Conservation (phyloP, 2,113 vertebrate species). For the Corythaeola cristata region DNA sequence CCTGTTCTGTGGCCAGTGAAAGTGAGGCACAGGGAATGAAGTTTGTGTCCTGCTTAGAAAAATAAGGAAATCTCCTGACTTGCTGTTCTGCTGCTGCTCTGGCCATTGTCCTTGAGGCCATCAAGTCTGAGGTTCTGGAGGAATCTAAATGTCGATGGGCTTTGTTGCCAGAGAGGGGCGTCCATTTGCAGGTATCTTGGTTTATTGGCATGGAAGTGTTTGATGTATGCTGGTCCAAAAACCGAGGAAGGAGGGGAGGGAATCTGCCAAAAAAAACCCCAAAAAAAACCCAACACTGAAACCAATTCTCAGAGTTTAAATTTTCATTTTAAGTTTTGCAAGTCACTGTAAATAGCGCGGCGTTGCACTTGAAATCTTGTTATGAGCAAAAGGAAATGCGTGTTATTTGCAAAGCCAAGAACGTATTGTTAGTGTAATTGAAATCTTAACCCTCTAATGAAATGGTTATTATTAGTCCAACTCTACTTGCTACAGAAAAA, state of each 20-base stretch:
- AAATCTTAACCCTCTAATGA: neutral
- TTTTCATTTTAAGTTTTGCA: neutral
- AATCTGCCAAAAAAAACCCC: neutral
- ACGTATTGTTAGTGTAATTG: neutral
- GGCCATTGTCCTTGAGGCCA: neutral
- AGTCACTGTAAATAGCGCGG: neutral
- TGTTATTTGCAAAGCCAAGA: neutral
- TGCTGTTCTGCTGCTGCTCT: neutral
- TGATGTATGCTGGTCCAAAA: neutral
- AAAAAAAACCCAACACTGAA: neutral
- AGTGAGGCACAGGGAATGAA: neutral
- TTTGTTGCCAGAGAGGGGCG: neutral
- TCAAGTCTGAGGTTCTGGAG: neutral
- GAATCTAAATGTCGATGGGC: neutral
- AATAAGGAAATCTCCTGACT: neutral
- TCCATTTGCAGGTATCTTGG: neutral
- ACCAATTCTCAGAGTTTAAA: neutral
- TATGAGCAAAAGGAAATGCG: neutral
- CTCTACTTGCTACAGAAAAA: neutral
- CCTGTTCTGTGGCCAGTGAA: neutral
- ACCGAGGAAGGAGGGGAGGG: no score
- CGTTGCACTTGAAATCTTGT: neutral
- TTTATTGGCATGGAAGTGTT: neutral
- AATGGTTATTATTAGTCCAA: neutral
- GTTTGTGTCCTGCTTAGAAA: neutral